A percentile compares a stretch with the other conserved stretches of the same genome.
Conservation (phyloP, 1,140 invertebrate species). For the Pseudomyrmex pallidus region DNA sequence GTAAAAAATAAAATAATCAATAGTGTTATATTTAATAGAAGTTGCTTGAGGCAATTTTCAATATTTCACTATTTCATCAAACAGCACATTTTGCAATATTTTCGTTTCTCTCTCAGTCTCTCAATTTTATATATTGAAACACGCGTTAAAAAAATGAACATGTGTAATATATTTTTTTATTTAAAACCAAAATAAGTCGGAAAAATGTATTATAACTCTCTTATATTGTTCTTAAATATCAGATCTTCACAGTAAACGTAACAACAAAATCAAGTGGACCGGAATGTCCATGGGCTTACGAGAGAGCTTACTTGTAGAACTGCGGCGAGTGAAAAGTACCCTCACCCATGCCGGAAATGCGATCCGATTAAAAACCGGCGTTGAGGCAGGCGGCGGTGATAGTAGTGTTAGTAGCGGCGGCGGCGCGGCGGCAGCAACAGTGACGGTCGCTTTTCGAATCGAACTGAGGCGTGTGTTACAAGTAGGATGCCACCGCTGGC, state of each 20-base stretch:
- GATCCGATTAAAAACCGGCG: conserved; percentile 32
- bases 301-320: neutral
- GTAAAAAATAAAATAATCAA: neutral
- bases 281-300: neutral
- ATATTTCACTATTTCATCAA: neutral
- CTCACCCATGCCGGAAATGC: conserved; percentile 28
- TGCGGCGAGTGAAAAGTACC: conserved; percentile 2
- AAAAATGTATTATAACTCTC: neutral
- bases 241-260: neutral
- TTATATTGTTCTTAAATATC: neutral
- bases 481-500: conserved; percentile 65
- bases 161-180: no score
- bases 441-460: conserved; percentile 24
- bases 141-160: neutral
- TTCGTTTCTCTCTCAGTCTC: neutral
- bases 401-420: neutral
- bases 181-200: no score
- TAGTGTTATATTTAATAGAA: neutral
- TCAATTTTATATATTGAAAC: neutral
- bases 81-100: neutral
- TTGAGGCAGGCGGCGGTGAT: neutral
- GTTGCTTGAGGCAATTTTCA: neutral
- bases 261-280: neutral
- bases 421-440: neutral
- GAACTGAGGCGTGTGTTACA: conserved; percentile 56